Percentiles rank a stretch among this genome's conserved stretches.
phyloP scores from a whole-genome alignment of 2,113 vertebrate species.

The Calidris pugnax region DNA sequence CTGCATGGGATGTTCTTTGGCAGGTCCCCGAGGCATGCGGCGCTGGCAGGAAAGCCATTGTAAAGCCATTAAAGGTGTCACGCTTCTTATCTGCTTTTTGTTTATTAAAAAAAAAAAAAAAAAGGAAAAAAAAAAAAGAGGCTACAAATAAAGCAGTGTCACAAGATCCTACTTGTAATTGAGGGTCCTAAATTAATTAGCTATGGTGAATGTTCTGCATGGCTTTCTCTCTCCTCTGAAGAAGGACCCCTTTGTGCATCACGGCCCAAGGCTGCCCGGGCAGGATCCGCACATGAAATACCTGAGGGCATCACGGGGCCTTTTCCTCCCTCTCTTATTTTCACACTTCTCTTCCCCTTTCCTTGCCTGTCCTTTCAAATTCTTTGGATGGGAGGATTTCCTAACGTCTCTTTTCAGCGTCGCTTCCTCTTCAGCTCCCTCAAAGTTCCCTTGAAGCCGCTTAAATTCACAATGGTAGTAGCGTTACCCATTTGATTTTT shows the following conservation, averaged over 20 bases:
- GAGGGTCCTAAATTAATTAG: conserved; percentile 61
- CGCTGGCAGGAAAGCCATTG: neutral
- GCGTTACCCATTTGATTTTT: neutral
- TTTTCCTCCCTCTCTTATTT: neutral
- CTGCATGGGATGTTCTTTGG: neutral
- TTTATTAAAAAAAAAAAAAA: neutral
- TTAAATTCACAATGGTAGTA: accelerated
- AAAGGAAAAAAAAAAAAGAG: neutral
- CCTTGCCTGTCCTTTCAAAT: neutral
- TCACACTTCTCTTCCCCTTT: neutral
- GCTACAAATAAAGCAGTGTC: conserved; percentile 54
- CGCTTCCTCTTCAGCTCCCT: neutral
- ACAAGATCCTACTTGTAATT: conserved; percentile 50
- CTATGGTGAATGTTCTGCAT: conserved; percentile 54
- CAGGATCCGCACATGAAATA: conserved; percentile 40
- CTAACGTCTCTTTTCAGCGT: neutral
- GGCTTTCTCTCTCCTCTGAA: conserved; percentile 14
- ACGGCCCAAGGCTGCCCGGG: neutral
- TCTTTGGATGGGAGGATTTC: neutral
- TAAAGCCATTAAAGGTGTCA: conserved; percentile 28
- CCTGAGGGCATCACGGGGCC: conserved; percentile 32
- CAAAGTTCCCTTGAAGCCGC: neutral
- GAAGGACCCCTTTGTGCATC: conserved; percentile 62
- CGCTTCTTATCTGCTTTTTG: conserved; percentile 1
- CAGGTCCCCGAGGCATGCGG: neutral